Conservation (phyloP, 2,113 vertebrate species). For the Siphamia tubifer region DNA sequence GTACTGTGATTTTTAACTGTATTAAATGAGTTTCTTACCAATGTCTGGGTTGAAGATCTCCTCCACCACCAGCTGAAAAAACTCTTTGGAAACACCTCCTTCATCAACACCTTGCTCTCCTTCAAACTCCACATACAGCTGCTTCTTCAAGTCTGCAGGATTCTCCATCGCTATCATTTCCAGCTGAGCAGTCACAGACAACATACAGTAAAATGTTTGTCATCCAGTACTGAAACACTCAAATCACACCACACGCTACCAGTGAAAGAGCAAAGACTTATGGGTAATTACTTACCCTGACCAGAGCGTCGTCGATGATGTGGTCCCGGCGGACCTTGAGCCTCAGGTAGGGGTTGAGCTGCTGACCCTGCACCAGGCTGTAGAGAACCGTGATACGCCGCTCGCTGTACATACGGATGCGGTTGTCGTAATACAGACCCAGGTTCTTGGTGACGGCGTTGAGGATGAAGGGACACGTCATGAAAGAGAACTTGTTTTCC, state of each 20-base stretch:
- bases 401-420: conserved; percentile 99
- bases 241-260: not conserved
- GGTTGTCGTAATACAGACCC: conserved; percentile 98
- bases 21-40: too few species aligned
- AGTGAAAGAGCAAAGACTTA: rapidly evolving
- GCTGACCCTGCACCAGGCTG: conserved; percentile 97
- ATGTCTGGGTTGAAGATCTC: conserved; percentile 99
- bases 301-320: conserved; percentile 96
- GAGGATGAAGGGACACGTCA: conserved; percentile 98
- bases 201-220: not conserved
- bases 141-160: conserved; percentile 98
- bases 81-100: conserved; percentile 99
- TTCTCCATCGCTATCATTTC: conserved; percentile 99
- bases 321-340: conserved; percentile 97
- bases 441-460: conserved; percentile 99
- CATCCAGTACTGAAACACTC: not conserved
- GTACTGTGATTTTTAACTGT: too few species aligned
- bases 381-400: conserved; percentile 97
- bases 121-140: conserved; percentile 98
- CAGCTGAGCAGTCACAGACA: conserved; percentile 58
- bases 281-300: conserved; percentile 85
- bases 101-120: conserved; percentile 99
- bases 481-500: conserved; percentile 99
- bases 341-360: conserved; percentile 94
- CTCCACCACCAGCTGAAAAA: conserved; percentile 98